Evolutionary conservation across 2,888 invertebrate genomes (phyloP).

Genomic region (Polylopha cassiicola): DNA sequence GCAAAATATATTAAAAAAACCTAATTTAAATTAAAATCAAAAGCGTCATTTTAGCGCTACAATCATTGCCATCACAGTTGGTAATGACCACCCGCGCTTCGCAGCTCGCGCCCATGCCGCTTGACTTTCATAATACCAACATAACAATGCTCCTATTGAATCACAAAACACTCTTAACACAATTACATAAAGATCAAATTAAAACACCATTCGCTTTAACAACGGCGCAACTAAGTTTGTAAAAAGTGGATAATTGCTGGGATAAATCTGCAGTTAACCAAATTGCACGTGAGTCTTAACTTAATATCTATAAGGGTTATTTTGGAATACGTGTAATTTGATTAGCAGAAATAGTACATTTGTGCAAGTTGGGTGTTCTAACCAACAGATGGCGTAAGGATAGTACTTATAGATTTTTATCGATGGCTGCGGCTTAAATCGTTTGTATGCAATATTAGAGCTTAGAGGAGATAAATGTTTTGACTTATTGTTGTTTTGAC

Average conservation of each 20-base stretch:
- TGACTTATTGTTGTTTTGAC: slow-evolving; percentile 25
- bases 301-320: not conserved
- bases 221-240: not conserved
- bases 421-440: slow-evolving; percentile 4
- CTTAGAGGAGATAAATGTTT: slow-evolving; percentile 46
- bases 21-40: too few species aligned
- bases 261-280: not conserved
- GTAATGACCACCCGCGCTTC: slow-evolving; percentile 66
- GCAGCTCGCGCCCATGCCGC: slow-evolving; percentile 37
- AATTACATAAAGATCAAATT: slow-evolving; percentile 27
- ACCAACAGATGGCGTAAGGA: slow-evolving; percentile 65
- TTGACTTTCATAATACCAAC: slow-evolving; percentile 47
- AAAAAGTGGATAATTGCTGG: slow-evolving; percentile 4
- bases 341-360: not conserved
- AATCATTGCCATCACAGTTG: slow-evolving; percentile 49
- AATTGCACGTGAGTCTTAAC: not conserved
- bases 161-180: slow-evolving; percentile 18
- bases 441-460: slow-evolving; percentile 42
- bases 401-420: slow-evolving; percentile 40
- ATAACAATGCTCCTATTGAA: slow-evolving; percentile 10
- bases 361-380: slow-evolving; percentile 26
- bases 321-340: slow-evolving; percentile 21
- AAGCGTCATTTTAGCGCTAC: slow-evolving; percentile 45
- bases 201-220: not conserved
- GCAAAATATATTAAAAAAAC: too few species aligned